These are phyloP conservation scores for Plagodis pulveraria DNA, from an alignment of 2,888 invertebrate species.

Conservation along the genomic window DNA sequence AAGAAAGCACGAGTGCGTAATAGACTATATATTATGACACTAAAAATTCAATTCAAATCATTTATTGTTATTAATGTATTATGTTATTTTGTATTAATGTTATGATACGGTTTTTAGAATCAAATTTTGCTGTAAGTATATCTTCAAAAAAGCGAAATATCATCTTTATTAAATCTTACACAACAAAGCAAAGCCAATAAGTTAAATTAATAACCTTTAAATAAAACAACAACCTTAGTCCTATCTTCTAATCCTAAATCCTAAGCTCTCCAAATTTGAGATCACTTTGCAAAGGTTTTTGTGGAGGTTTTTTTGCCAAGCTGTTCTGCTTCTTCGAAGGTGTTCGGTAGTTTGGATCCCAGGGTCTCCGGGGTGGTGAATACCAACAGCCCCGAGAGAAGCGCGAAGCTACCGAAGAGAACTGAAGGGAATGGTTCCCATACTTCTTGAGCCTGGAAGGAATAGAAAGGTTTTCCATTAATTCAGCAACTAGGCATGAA, in stretches of 20 bases:
- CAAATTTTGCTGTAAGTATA: too few relatives aligned
- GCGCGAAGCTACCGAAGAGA: conserved; percentile 82
- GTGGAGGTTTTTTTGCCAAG: conserved; percentile 47
- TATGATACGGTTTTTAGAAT: too few relatives aligned
- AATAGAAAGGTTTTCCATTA: neutral
- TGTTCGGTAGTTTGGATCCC: conserved; percentile 83
- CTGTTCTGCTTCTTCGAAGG: conserved; percentile 83
- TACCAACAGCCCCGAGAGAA: conserved; percentile 68
- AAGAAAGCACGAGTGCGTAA: too few relatives aligned
- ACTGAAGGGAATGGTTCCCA: conserved; percentile 79
- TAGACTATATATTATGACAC: too few relatives aligned
- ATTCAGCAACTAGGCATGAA: neutral
- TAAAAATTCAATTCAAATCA: too few relatives aligned
- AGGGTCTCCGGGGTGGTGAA: conserved; percentile 79
- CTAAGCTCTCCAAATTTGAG: conserved; percentile 27
- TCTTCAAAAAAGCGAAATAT: too few relatives aligned
- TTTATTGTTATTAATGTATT: too few relatives aligned
- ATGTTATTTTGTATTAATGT: too few relatives aligned
- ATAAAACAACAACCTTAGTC: too few relatives aligned
- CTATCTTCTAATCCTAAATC: neutral
- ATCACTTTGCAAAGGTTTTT: conserved; percentile 31
- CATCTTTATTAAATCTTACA: too few relatives aligned
- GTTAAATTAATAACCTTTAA: too few relatives aligned
- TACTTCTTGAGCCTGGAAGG: conserved; percentile 55
- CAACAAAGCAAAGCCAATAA: too few relatives aligned